These are phyloP conservation scores for Sander vitreus DNA, from an alignment of 2,113 vertebrate genomes.

Conservation along the genomic window DNA sequence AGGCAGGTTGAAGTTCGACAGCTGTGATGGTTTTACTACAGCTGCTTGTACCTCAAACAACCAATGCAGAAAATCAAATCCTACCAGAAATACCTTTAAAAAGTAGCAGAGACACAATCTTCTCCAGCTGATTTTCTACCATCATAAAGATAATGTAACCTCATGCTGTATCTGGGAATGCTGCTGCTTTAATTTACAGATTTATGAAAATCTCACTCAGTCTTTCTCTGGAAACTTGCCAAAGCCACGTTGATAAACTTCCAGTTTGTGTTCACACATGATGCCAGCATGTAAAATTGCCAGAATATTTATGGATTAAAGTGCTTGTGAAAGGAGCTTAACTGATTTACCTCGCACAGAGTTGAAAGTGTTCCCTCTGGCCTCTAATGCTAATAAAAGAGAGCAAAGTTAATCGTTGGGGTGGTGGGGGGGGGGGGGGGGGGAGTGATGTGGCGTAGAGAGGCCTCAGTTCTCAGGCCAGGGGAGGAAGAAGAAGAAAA, in stretches of 20 bases:
- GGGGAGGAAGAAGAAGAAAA: not conserved
- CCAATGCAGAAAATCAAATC: not conserved
- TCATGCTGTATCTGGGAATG: not conserved
- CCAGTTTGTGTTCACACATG: not conserved
- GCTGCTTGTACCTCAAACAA: slow-evolving; percentile 16
- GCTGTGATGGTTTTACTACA: slow-evolving; percentile 33
- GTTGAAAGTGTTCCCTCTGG: slow-evolving; percentile 15
- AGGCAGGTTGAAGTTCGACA: slow-evolving; percentile 8
- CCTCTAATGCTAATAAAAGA: slow-evolving; percentile 23
- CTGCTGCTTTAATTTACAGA: not conserved
- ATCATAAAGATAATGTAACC: slow-evolving; percentile 33
- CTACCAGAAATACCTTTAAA: slow-evolving; percentile 43
- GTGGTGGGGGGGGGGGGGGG: not conserved
- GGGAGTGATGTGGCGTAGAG: not conserved
- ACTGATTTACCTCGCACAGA: slow-evolving; percentile 25
- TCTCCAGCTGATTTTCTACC: slow-evolving; percentile 4
- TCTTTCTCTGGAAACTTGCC: slow-evolving; percentile 32
- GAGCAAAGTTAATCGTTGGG: slow-evolving; percentile 20
- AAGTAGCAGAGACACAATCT: slow-evolving; percentile 13
- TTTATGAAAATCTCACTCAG: slow-evolving; percentile 38
- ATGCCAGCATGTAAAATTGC: slow-evolving; percentile 20
- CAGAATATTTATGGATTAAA: slow-evolving; percentile 37
- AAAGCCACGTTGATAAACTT: slow-evolving; percentile 11
- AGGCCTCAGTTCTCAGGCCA: slow-evolving; percentile 23
- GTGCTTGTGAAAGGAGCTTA: slow-evolving; percentile 48